Base-by-base conservation (phyloP, 2,113 vertebrate genomes). In the Neodon shergylaensis region DNA sequence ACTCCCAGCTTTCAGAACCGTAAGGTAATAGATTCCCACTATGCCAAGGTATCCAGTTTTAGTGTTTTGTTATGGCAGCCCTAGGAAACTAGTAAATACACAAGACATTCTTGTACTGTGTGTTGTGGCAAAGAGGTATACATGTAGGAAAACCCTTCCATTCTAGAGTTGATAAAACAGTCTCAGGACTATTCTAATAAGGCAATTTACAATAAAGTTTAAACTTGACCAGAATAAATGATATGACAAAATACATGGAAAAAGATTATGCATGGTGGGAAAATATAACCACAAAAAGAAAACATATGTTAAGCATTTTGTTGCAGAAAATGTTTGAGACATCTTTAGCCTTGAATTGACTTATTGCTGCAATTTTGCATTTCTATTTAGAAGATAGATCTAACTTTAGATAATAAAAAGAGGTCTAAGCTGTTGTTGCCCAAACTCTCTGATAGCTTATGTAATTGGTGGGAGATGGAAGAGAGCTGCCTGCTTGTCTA, bases 351-450 rank as follows among this genome's bases (percentile, higher is more conserved):
- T 92, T 93, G 70, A 91, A 74, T 76, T 79, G 78, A 42, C 77
- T 78, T 74, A 33, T 36, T 76, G 49, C 21, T 95, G 44, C 0
- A 49, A 16, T 86, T 94, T 44, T 92, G 44, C 36, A 44, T 90
- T 92, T 94, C n/a, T 92, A 19, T 96, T 87, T 81, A 47, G 52
- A 58, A 54, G 42, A 49, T 13, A 90, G 93, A 92, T 95, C n/a
- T 91, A 89, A 26, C 17, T 93, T 54, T 92, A 96, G 88, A 73
- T 90, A 52, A 92, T 19, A 92, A 72, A 96, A 92, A 96, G 49
- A 39, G 36, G 31, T 79, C 52, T 81, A 49, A 91, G 44, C 10
- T 74, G 4, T 54, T 83, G 42, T 24, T 90, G 39, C 79, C 47
- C 76, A 89, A 95, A 82, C 63, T 74, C 63, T 36, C 87, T 65